phyloP scores from a whole-genome alignment of 92 coral and sea anemone species.

The Montipora capitata region DNA sequence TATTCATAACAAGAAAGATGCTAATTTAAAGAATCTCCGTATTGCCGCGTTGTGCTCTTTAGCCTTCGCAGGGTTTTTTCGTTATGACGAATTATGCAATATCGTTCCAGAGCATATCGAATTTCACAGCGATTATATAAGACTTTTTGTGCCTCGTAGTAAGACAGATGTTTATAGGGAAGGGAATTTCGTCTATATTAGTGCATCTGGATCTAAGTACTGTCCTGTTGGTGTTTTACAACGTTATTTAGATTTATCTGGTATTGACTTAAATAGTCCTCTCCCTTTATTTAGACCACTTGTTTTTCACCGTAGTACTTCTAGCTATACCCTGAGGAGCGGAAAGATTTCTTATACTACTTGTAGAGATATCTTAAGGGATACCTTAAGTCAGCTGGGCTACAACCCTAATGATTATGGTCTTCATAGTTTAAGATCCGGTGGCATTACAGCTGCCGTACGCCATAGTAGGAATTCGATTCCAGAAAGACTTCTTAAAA shows the following conservation, averaged over 20 bases:
- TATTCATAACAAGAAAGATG: slow-evolving; percentile 22
- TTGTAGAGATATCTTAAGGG: slow-evolving; percentile 7
- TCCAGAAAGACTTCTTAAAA: slow-evolving; percentile 57
- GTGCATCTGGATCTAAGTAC: slow-evolving; percentile 32
- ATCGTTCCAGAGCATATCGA: no score
- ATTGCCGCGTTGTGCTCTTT: no score
- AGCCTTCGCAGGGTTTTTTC: no score
- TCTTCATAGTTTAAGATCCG: background rate
- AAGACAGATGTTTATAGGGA: slow-evolving; percentile 68
- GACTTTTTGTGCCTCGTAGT: slow-evolving; percentile 54
- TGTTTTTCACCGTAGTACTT: background rate
- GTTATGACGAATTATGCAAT: no score
- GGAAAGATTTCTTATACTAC: slow-evolving; percentile 5
- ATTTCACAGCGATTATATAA: background rate
- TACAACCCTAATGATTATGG: background rate
- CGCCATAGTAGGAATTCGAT: background rate
- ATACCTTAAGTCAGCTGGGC: background rate
- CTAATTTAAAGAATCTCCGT: background rate
- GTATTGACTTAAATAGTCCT: background rate
- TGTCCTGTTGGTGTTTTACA: slow-evolving; percentile 63
- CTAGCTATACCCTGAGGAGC: slow-evolving; percentile 1
- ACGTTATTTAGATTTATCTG: background rate
- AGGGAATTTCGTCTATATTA: slow-evolving; percentile 64
- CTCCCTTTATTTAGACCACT: slow-evolving; percentile 1
- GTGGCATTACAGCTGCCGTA: background rate